phyloP scores from a whole-genome alignment of 2,113 vertebrate genomes.

The Salvator merianae region DNA sequence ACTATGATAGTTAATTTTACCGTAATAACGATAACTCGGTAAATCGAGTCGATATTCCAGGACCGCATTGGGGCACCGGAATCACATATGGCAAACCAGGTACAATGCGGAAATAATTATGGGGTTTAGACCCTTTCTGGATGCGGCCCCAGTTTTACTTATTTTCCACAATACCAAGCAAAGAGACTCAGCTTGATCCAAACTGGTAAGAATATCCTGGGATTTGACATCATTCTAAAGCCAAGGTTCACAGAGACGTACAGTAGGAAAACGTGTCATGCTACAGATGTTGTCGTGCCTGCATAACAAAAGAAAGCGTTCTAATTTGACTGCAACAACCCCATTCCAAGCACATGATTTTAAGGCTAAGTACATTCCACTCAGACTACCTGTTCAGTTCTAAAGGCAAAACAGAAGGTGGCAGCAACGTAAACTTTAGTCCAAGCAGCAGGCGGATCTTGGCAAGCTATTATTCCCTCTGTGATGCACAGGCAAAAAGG shows the following conservation, averaged over 20 bases:
- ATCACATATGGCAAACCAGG: too few species aligned
- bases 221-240: background rate
- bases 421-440: slow-evolving; percentile 16
- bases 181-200: background rate
- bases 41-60: too few species aligned
- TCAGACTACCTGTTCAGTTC: background rate
- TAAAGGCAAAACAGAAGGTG: background rate
- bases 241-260: background rate
- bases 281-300: background rate
- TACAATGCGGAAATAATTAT: too few species aligned
- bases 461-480: background rate
- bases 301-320: background rate
- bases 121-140: too few species aligned
- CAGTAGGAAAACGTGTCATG: background rate
- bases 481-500: background rate
- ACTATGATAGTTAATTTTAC: too few species aligned
- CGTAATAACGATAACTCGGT: too few species aligned
- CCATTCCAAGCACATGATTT: background rate
- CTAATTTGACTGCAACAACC: slow-evolving; percentile 22
- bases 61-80: too few species aligned
- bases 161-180: background rate
- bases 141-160: background rate
- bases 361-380: background rate
- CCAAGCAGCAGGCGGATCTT: background rate
- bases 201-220: background rate